Percentiles rank a stretch among this genome's conserved stretches.
Evolutionary conservation across 2,888 invertebrate genomes (phyloP).

Genomic region (Amorpha juglandis): DNA sequence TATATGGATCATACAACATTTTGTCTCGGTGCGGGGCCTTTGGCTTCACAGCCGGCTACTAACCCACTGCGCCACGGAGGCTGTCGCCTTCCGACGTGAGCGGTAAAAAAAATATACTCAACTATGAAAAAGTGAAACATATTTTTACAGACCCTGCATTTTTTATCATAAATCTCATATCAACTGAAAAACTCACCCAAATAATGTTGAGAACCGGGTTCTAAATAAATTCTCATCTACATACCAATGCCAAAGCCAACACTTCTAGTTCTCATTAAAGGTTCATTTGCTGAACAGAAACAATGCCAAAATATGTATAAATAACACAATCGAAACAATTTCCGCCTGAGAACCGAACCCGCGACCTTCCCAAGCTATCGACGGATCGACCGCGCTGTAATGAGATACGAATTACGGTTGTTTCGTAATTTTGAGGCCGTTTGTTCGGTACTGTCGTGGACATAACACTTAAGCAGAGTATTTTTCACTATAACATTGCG

Average conservation of each 20-base stretch:
- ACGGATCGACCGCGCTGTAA: constrained; percentile 39
- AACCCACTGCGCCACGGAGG: too few species aligned
- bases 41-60: too few species aligned
- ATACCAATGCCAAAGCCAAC: neutral
- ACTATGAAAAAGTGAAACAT: too few species aligned
- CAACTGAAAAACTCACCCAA: neutral
- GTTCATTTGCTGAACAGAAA: constrained; percentile 9
- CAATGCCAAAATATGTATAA: constrained; percentile 14
- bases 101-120: too few species aligned
- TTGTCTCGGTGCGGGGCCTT: too few species aligned
- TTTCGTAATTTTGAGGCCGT: constrained; percentile 45
- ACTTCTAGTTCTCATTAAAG: constrained; percentile 11
- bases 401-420: constrained; percentile 45
- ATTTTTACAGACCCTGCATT: too few species aligned
- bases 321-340: constrained; percentile 29
- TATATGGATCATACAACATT: too few species aligned
- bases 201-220: neutral
- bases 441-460: constrained; percentile 29
- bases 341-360: constrained; percentile 47
- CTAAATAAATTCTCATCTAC: constrained; percentile 1
- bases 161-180: neutral
- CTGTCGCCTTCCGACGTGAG: too few species aligned
- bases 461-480: neutral
- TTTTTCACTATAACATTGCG: too few species aligned
- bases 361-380: constrained; percentile 42